Evolutionary conservation across 2,888 invertebrate genomes (phyloP).

Genomic region (Ichneumoninae sp.): DNA sequence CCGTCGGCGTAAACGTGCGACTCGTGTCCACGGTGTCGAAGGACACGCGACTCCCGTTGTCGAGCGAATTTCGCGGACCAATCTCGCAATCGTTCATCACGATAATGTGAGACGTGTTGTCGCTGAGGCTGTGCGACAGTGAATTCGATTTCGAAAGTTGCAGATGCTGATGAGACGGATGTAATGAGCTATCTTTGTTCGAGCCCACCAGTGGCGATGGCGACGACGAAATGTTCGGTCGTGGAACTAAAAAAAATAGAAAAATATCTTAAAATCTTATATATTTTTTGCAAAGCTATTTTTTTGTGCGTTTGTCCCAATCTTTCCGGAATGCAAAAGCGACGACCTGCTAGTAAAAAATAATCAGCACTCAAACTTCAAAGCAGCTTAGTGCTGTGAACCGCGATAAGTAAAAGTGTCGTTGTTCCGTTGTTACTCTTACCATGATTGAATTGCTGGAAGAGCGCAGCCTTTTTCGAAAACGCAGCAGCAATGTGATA

Average conservation of each 20-base stretch:
- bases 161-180: constrained; percentile 1
- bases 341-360: no score
- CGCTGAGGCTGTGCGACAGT: constrained; percentile 11
- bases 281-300: neutral
- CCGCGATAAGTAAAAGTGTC: no score
- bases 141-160: constrained; percentile 27
- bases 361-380: no score
- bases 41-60: constrained; percentile 47
- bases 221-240: constrained; percentile 41
- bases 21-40: constrained; percentile 39
- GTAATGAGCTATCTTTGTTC: constrained; percentile 17
- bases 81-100: constrained; percentile 38
- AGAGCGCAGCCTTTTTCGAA: constrained; percentile 89
- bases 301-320: neutral
- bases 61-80: constrained; percentile 39
- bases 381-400: no score
- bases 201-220: constrained; percentile 23
- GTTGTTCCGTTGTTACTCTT: neutral
- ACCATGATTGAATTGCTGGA: constrained; percentile 78
- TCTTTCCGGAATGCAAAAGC: neutral
- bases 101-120: constrained; percentile 20
- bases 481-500: constrained; percentile 94
- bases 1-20: constrained; percentile 30
- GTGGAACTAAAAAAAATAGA: constrained; percentile 31
- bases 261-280: neutral